Base-by-base conservation (phyloP, 1,140 invertebrate species). In the Anastatus disparis region DNA sequence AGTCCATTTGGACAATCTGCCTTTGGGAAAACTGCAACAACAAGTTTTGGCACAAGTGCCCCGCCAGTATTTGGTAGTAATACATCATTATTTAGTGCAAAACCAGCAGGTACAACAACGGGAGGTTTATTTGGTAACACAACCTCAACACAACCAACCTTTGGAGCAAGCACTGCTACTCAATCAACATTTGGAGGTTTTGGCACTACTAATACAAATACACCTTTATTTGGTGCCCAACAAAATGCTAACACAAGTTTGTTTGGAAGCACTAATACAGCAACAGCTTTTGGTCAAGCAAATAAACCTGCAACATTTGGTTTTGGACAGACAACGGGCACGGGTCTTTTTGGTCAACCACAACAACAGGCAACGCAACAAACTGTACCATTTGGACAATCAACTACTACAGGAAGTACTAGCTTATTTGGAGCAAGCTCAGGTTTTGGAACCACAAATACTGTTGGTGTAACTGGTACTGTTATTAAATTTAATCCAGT, bases 401-500 rank as follows among this genome's bases (percentile, higher is more conserved):
- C 88, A 10, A 84, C 82, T 29, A 86, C 87, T 20, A 79, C 87
- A 46, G 81, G 85, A 0, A 84, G 82, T 2, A 87, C 89, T 3
- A 88, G 87, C 73, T 84, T 92, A 0, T 92, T 92, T 82, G 89
- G 90, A 20, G 84, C 84, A 52, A 52, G 27, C 6, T 7, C 10
- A 88, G 89, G 87, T 53, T 91, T 91, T 80, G 89, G 89, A 4
- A 82, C 85, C 10, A 85, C 87, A 46, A 83, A 84, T 38, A 77
- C 83, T 1, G 77, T 79, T 12, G 77, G 74, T 24, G 78, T 82
- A 46, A 83, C 88, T 6, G 95, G 95, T 3, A 95, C 94, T 0
- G 91, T 91, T 0, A 87, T 89, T 1, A 97, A 98, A 82, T 99
- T 97, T 81, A 91, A 89, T 75, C 93, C 96, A 0, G 90, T 95